Percentiles rank a stretch among this genome's conserved stretches.
Evolutionary conservation across 2,888 invertebrate genomes (phyloP).

Genomic region (Agrenia bidenticulata): DNA sequence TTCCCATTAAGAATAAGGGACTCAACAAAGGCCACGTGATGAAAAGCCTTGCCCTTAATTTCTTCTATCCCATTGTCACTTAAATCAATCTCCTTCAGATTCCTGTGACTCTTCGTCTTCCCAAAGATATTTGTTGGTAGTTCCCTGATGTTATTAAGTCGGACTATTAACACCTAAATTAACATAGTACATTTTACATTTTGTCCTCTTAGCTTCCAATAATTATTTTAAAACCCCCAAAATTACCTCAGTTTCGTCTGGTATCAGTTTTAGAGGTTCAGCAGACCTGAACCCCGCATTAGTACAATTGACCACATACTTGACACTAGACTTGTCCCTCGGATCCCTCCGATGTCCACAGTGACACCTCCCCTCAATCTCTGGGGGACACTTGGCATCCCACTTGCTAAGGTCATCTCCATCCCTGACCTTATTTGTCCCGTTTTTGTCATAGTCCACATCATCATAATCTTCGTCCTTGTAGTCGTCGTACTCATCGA

Average conservation of each 20-base stretch:
- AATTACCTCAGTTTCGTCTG: constrained; percentile 64
- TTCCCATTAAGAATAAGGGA: constrained; percentile 72
- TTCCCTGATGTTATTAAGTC: constrained; percentile 67
- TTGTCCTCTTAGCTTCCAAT: background rate
- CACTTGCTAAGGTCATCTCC: no score
- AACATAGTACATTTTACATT: constrained; percentile 6
- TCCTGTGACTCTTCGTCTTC: constrained; percentile 62
- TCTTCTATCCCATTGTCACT: constrained; percentile 70
- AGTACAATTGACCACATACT: constrained; percentile 67
- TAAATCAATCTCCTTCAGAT: constrained; percentile 69
- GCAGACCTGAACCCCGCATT: constrained; percentile 64
- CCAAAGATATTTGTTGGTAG: constrained; percentile 73
- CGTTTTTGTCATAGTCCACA: background rate
- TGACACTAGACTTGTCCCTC: background rate
- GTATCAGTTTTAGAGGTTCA: constrained; percentile 64
- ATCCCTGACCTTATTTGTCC: no score
- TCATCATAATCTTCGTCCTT: background rate
- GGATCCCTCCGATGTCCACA: constrained; percentile 17
- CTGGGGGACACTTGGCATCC: constrained; percentile 20
- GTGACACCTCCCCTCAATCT: constrained; percentile 23
- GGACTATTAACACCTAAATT: constrained; percentile 67
- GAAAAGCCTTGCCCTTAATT: constrained; percentile 73
- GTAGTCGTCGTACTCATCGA: no score
- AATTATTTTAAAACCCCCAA: constrained; percentile 4
- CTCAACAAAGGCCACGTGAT: constrained; percentile 69